Percentiles rank a stretch among this genome's conserved stretches.
Evolutionary conservation across 2,113 vertebrate genomes (phyloP).

Genomic region (Bettongia penicillata): DNA sequence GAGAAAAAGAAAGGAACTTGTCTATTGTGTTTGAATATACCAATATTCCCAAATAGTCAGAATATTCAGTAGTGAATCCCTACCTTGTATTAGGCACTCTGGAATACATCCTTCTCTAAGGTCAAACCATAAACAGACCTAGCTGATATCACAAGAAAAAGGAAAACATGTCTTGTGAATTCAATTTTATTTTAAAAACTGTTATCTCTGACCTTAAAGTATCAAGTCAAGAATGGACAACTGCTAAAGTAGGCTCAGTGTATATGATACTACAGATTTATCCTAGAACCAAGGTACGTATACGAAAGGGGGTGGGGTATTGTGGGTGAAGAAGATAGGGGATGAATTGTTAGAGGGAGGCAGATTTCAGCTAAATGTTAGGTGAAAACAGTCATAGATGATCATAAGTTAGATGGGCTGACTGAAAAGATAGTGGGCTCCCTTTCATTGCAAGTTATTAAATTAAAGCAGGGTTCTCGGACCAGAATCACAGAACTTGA

Average conservation of each 20-base stretch:
- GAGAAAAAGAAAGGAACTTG: neutral
- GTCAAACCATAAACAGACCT: neutral
- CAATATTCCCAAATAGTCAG: neutral
- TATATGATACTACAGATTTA: neutral
- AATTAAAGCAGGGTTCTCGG: neutral
- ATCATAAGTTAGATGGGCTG: neutral
- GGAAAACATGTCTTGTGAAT: neutral
- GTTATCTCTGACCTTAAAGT: neutral
- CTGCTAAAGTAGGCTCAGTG: no score
- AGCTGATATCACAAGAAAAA: neutral
- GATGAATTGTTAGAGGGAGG: neutral
- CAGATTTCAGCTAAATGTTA: neutral
- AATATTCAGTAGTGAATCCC: neutral
- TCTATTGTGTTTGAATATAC: neutral
- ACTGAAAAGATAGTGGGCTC: neutral
- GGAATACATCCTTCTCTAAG: neutral
- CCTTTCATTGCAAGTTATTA: neutral
- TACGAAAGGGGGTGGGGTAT: neutral
- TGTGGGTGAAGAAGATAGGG: neutral
- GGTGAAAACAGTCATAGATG: neutral
- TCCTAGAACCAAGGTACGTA: neutral
- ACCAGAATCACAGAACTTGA: neutral
- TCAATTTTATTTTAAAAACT: neutral
- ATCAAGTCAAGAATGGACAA: neutral
- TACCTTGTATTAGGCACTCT: neutral